phyloP scores from a whole-genome alignment of 2,113 vertebrate species.

The Canis aureus region DNA sequence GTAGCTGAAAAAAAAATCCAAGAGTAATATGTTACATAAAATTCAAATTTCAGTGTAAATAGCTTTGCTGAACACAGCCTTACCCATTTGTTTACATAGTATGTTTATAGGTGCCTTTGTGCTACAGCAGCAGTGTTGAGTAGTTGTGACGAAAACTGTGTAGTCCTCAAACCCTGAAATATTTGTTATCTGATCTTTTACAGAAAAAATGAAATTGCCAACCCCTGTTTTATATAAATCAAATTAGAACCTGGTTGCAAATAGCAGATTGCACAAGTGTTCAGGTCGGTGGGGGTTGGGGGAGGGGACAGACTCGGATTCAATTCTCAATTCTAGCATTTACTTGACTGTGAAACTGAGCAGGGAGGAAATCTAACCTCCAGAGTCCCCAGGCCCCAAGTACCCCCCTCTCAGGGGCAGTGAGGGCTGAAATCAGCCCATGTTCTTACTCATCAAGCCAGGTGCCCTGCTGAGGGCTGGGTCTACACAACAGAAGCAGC shows the following conservation, averaged over 20 bases:
- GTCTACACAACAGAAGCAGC: not conserved
- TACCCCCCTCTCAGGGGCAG: no score
- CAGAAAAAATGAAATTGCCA: not conserved
- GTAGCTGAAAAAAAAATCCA: not conserved
- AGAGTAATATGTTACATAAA: not conserved
- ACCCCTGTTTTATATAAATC: not conserved
- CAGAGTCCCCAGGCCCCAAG: not conserved
- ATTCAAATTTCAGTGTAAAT: not conserved
- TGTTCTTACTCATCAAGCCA: not conserved
- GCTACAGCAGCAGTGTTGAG: not conserved
- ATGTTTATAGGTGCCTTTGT: not conserved
- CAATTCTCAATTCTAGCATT: not conserved
- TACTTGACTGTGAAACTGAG: not conserved
- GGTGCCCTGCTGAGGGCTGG: not conserved
- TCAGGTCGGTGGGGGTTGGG: not conserved
- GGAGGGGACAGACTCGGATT: not conserved
- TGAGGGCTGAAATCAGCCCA: not conserved
- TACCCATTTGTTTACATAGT: not conserved
- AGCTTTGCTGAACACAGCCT: not conserved
- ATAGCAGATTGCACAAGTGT: not conserved
- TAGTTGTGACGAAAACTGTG: not conserved
- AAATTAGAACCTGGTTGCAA: not conserved
- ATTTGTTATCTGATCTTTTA: not conserved
- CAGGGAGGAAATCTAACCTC: not conserved
- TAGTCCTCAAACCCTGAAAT: not conserved